These are phyloP conservation scores for Drosophila pruinosa DNA, from an alignment of 1,140 invertebrate species.

Conservation along the genomic window DNA sequence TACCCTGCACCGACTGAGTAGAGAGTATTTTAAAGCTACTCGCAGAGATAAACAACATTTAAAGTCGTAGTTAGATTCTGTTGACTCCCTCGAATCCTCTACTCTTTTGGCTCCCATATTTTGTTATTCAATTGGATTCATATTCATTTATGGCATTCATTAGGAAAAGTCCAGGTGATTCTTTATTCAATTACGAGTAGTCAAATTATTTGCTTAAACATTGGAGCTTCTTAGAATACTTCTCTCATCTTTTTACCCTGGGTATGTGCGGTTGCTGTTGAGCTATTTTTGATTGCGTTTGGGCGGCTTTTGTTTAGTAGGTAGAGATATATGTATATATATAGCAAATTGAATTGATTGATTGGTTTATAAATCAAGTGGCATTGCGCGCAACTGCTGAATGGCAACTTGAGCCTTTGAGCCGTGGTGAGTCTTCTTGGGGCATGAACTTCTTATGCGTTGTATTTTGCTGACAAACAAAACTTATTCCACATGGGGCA, in stretches of 20 bases:
- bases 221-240: no score
- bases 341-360: conserved; percentile 31
- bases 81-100: no score
- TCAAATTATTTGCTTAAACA: no score
- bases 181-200: no score
- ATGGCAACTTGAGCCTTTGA: conserved; percentile 15
- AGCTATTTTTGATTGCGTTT: neutral
- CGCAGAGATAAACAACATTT: neutral
- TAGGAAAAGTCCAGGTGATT: no score
- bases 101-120: no score
- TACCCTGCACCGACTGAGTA: neutral
- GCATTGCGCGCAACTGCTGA: conserved; percentile 7
- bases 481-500: conserved; percentile 8
- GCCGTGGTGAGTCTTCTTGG: neutral
- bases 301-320: conserved; percentile 17
- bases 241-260: no score
- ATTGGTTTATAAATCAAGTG: conserved; percentile 41
- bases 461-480: neutral
- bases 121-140: no score
- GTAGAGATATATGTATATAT: neutral
- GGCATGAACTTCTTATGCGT: neutral
- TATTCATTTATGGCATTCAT: no score
- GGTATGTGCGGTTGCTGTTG: neutral
- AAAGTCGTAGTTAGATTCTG: no score
- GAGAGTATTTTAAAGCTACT: neutral